phyloP scores from a whole-genome alignment of 1,140 invertebrate genomes.

The Leptopilina boulardi region DNA sequence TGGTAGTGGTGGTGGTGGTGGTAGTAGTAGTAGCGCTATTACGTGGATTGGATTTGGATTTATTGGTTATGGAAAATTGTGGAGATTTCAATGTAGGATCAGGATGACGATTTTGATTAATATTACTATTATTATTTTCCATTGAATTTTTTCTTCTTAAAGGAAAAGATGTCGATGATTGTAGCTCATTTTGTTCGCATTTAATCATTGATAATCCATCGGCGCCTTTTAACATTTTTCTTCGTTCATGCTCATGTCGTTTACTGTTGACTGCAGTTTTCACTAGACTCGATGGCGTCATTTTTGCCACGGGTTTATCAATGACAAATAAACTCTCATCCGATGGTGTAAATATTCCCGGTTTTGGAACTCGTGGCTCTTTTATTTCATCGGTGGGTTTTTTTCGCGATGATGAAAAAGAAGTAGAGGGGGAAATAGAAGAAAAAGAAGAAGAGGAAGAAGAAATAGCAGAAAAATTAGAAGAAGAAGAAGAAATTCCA shows the following conservation, averaged over 20 bases:
- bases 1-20: constrained; percentile 68
- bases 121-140: constrained; percentile 57
- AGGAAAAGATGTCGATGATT: neutral
- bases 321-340: constrained; percentile 56
- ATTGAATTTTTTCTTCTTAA: no score
- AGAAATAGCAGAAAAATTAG: no score
- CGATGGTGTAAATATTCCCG: constrained; percentile 66
- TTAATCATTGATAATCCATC: constrained; percentile 66
- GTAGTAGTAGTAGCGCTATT: constrained; percentile 75
- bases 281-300: constrained; percentile 81
- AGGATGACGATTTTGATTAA: constrained; percentile 66
- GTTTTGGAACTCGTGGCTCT: constrained; percentile 57
- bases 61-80: constrained; percentile 56
- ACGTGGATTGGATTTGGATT: constrained; percentile 73
- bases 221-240: constrained; percentile 65
- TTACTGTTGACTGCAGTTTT: constrained; percentile 82
- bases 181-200: constrained; percentile 49
- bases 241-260: constrained; percentile 76
- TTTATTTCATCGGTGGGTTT: constrained; percentile 40
- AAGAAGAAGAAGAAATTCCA: no score
- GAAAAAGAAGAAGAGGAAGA: no score
- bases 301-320: constrained; percentile 63
- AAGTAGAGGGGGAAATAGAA: no score
- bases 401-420: no score
- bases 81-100: constrained; percentile 56